These are phyloP conservation scores for Semaprochilodus insignis DNA, from an alignment of 2,797 vertebrate species.

Conservation along the genomic window DNA sequence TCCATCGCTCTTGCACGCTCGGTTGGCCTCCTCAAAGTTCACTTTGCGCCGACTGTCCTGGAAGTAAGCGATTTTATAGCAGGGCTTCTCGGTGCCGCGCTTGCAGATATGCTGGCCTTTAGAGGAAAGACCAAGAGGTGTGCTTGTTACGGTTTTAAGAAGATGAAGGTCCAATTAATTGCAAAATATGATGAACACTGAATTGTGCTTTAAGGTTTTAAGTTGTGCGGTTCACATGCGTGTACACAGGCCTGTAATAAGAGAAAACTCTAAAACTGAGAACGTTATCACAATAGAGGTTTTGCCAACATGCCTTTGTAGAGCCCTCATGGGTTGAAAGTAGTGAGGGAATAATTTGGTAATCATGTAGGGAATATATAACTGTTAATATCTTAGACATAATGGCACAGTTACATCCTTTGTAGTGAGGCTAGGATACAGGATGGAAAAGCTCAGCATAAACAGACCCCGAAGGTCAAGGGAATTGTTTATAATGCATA, in stretches of 20 bases:
- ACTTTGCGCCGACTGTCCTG: constrained; percentile 82
- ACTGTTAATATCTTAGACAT: too few species aligned
- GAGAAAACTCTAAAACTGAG: background rate
- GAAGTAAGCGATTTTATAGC: constrained; percentile 93
- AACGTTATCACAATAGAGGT: background rate
- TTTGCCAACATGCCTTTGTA: background rate
- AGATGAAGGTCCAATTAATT: background rate
- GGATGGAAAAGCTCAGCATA: too few species aligned
- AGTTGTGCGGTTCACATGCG: background rate
- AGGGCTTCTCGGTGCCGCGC: constrained; percentile 84
- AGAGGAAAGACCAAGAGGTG: background rate
- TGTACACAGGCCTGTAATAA: background rate
- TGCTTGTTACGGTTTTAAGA: background rate
- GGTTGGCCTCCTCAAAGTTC: constrained; percentile 85
- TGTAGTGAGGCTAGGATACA: too few species aligned
- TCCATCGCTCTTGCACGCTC: constrained; percentile 83
- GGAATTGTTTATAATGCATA: too few species aligned
- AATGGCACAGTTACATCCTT: too few species aligned
- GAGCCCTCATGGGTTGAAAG: background rate
- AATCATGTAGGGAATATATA: too few species aligned
- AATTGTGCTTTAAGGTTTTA: background rate
- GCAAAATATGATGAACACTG: too few species aligned
- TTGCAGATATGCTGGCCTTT: constrained; percentile 90
- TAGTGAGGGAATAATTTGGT: too few species aligned
- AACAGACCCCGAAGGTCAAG: too few species aligned